Evolutionary conservation across 2,888 invertebrate species (phyloP).

Genomic region (Limnephilus lunatus): DNA sequence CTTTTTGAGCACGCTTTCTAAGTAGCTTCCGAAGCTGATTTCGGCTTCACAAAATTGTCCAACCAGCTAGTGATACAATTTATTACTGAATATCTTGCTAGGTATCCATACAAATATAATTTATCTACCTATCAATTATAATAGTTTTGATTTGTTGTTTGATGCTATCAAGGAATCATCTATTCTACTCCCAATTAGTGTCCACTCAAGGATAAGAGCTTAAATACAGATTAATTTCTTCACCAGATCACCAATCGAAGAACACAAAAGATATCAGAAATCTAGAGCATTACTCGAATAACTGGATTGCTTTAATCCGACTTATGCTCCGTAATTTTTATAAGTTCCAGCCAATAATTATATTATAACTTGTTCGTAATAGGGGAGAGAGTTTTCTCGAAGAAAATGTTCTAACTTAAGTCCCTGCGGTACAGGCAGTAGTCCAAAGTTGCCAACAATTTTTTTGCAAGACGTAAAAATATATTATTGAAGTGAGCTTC

Average conservation of each 20-base stretch:
- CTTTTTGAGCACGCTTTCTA: no score
- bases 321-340: conserved; percentile 35
- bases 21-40: background rate
- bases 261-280: background rate
- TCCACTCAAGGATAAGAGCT: background rate
- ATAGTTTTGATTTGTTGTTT: background rate
- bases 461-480: no score
- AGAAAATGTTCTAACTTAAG: conserved; percentile 14
- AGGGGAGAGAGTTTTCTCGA: background rate
- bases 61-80: background rate
- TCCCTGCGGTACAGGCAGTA: conserved; percentile 3
- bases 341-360: conserved; percentile 43
- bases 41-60: background rate
- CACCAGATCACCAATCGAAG: background rate
- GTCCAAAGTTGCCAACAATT: conserved; percentile 5
- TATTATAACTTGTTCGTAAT: conserved; percentile 4
- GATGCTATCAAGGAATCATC: background rate
- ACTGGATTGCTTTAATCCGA: conserved; percentile 7
- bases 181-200: background rate
- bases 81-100: background rate
- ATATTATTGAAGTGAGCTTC: background rate
- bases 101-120: background rate
- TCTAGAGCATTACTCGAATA: background rate
- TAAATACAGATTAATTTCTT: background rate
- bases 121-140: background rate